Evolutionary conservation across 1,140 invertebrate genomes (phyloP), one percentile per base, ranked within the genome.

Genomic region (Chelonus insularis): DNA sequence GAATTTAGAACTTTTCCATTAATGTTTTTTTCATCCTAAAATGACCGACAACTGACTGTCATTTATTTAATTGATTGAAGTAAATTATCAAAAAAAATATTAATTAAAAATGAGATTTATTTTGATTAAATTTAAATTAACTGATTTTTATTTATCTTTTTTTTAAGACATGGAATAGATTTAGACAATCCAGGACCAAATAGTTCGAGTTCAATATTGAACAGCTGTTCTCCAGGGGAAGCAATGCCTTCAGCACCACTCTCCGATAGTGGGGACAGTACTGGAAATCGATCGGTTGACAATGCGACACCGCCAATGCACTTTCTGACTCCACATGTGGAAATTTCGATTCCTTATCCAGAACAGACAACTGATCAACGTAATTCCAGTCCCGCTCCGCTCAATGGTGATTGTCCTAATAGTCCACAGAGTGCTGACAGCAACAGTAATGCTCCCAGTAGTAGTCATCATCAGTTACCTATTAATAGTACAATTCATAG

Each of bases 251-350:
- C 85, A 14, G 85, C 87, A 12, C 87, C 85, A 37, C 86, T 89
- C 66, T 91, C 90, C 21, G 91, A 93, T 65, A 91, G 89, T 64
- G 90, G 90, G 0, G 90, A 93, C 58, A 90, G 88, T 56, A 88
- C 85, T 55, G 90, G 89, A 14, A 88, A 89, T 65, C 82, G 91
- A 61, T 91, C 89, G 0, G 85, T 88, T 12, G 91, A 92, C 69
- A 92, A 92, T 74, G 89, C 89, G 9, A 92, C 92, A 39, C 90
- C 91, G 1, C 92, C 92, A 0, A 93, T 93, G 89, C 92, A 94
- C 78, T 94, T 93, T 75, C 82, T 94, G 14, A 93, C 91, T 32
- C 92, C 92, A 9, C 92, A 94, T 68, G 91, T 94, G 18, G 92
- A 94, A 82, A 94, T 94, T 80, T 93, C 91, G 32, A 91, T 92